Percentiles rank a stretch among this genome's conserved stretches.
Conservation (phyloP, 2,888 invertebrate species). For the Serripes groenlandicus region DNA sequence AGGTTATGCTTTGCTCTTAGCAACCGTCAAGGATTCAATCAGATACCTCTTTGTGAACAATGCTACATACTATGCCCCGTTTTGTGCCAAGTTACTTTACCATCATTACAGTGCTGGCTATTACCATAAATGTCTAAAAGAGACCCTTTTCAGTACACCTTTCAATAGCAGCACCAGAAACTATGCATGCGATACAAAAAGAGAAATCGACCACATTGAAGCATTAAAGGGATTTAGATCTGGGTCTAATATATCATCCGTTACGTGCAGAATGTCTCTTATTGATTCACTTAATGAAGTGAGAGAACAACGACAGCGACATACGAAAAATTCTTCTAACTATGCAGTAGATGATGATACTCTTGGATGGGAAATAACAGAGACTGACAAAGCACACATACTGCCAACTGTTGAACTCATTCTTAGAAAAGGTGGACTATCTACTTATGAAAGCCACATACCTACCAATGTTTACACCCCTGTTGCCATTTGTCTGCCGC, state of each 20-base stretch:
- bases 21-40: conserved; percentile 56
- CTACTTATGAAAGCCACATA: neutral
- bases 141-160: conserved; percentile 50
- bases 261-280: conserved; percentile 49
- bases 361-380: no score
- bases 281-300: conserved; percentile 43
- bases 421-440: no score
- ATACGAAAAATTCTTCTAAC: no score
- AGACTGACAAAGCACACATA: no score
- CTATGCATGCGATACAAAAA: conserved; percentile 57
- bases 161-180: conserved; percentile 43
- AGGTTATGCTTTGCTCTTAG: conserved; percentile 57
- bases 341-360: no score
- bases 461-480: conserved; percentile 40
- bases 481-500: conserved; percentile 4
- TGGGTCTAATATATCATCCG: conserved; percentile 29
- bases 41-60: conserved; percentile 61
- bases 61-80: conserved; percentile 63
- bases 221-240: conserved; percentile 48
- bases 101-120: conserved; percentile 45
- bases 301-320: no score
- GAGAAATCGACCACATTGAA: conserved; percentile 57
- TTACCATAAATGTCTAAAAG: conserved; percentile 56
- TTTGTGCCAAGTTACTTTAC: conserved; percentile 39
- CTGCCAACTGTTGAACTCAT: no score